Percentiles rank a stretch among this genome's conserved stretches.
Evolutionary conservation across 2,888 invertebrate genomes (phyloP).

Genomic region (Phyto melanocephala): DNA sequence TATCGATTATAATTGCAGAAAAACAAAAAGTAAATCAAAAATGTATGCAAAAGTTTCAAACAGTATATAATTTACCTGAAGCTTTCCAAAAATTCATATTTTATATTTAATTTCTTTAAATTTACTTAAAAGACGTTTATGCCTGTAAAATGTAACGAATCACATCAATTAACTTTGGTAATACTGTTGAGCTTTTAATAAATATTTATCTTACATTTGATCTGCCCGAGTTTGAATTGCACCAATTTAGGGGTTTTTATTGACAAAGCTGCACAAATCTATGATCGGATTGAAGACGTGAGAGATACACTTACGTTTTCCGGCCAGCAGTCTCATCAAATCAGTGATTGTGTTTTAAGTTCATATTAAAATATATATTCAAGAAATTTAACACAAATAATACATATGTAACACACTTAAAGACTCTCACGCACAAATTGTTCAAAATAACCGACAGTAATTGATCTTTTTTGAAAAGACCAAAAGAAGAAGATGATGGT

Average conservation of each 20-base stretch:
- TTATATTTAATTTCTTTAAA: no score
- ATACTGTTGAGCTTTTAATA: no score
- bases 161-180: no score
- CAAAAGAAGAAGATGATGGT: slow-evolving; percentile 35
- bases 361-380: not conserved
- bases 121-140: no score
- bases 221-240: not conserved
- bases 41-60: no score
- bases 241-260: not conserved
- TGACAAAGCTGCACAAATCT: not conserved
- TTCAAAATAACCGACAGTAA: not conserved
- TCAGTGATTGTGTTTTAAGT: not conserved
- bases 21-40: no score
- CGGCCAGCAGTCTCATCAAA: not conserved
- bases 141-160: no score
- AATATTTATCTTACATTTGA: no score
- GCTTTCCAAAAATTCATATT: no score
- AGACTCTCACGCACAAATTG: not conserved
- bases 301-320: not conserved
- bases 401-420: not conserved
- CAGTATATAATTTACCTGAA: no score
- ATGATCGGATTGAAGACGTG: not conserved
- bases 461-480: not conserved
- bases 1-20: no score
- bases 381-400: not conserved